phyloP scores from a whole-genome alignment of 2,113 vertebrate genomes.

The Gymnarchus niloticus region DNA sequence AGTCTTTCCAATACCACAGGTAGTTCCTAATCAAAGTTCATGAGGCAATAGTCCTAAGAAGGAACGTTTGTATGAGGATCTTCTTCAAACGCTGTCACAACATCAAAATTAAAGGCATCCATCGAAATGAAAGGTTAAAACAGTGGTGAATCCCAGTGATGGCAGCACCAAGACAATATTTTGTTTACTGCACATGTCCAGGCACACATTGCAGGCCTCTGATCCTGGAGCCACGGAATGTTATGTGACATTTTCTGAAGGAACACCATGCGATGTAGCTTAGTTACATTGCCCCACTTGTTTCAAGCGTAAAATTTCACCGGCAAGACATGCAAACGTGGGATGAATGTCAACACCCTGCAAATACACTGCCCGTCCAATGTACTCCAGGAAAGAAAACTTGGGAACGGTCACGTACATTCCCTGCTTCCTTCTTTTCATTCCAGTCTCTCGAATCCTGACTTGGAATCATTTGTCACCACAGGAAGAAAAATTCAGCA shows the following conservation, averaged over 20 bases:
- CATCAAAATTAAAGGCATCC: conserved; percentile 12
- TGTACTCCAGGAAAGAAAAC: conserved; percentile 22
- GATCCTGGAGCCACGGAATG: conserved; percentile 40
- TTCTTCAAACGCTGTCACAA: neutral
- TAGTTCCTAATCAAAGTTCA: neutral
- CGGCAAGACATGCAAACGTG: conserved; percentile 46
- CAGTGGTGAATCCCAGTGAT: conserved; percentile 23
- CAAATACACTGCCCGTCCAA: conserved; percentile 23
- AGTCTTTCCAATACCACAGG: neutral
- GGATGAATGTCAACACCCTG: conserved; percentile 25
- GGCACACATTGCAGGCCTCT: conserved; percentile 23
- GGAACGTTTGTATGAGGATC: neutral
- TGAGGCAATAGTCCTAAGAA: neutral
- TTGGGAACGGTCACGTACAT: conserved; percentile 16
- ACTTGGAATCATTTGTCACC: conserved; percentile 15
- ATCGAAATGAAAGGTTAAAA: conserved; percentile 26
- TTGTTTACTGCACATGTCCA: conserved; percentile 37
- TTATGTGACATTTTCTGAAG: conserved; percentile 51
- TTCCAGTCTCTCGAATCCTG: conserved; percentile 28
- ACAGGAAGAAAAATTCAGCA: neutral
- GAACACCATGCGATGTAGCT: conserved; percentile 40
- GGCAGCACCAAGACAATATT: conserved; percentile 34
- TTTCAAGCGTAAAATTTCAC: conserved; percentile 47
- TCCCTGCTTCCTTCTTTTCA: conserved; percentile 20
- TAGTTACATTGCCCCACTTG: conserved; percentile 44